Percentiles rank a stretch among this genome's conserved stretches.
phyloP scores from a whole-genome alignment of 2,113 vertebrate species.

The Monopterus albus region DNA sequence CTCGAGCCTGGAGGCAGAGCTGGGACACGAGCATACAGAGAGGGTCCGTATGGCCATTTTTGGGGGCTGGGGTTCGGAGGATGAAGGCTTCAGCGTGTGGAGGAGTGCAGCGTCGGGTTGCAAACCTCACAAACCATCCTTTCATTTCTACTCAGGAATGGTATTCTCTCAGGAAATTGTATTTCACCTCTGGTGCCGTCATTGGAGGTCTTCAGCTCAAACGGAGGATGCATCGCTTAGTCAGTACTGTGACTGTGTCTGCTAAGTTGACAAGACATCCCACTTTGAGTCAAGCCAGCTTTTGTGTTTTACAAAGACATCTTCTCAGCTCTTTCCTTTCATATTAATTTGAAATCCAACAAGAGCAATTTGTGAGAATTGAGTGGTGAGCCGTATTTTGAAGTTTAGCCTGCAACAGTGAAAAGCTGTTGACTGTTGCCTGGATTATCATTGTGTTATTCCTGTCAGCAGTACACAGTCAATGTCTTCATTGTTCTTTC shows the following conservation, averaged over 20 bases:
- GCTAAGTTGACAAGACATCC: constrained; percentile 16
- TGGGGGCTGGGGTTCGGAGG: constrained; percentile 38
- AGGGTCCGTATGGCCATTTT: constrained; percentile 58
- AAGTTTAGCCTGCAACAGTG: not conserved
- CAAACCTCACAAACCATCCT: constrained; percentile 58
- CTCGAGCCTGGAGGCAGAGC: constrained; percentile 65
- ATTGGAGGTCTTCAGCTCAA: constrained; percentile 17
- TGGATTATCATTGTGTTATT: not conserved
- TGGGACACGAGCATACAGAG: constrained; percentile 57
- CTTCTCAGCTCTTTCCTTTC: not conserved
- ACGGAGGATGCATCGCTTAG: constrained; percentile 9
- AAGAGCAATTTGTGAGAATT: not conserved
- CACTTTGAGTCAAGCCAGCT: constrained; percentile 22
- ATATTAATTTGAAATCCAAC: not conserved
- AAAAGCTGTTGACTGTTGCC: not conserved
- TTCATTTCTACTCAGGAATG: constrained; percentile 44
- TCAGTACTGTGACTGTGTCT: constrained; percentile 10
- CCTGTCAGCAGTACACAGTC: not conserved
- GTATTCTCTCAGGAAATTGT: constrained; percentile 31
- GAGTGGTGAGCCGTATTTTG: not conserved
- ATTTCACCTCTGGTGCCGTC: constrained; percentile 36
- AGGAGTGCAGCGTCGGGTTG: constrained; percentile 57
- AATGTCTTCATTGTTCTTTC: not conserved
- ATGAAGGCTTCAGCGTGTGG: constrained; percentile 55
- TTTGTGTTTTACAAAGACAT: not conserved